A percentile compares a stretch with the other conserved stretches of the same genome.
Conservation (phyloP, 2,797 vertebrate species). For the Aulostomus chinensis region DNA sequence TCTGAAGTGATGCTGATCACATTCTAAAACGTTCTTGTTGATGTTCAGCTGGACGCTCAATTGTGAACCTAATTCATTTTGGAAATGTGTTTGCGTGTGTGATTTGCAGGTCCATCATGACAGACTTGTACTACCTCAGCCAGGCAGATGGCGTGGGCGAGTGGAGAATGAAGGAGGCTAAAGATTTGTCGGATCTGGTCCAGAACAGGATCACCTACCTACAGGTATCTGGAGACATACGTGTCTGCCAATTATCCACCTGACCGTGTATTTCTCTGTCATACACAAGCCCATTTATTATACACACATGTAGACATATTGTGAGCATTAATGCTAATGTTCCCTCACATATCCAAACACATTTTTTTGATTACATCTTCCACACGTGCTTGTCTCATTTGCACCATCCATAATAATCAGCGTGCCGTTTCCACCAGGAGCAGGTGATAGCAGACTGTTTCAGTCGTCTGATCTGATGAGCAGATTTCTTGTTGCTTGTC, state of each 20-base stretch:
- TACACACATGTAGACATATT: too few relatives aligned
- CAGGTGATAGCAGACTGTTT: constrained; percentile 53
- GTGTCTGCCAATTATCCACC: constrained; percentile 27
- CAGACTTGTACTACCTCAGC: constrained; percentile 98
- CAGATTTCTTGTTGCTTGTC: constrained; percentile 48
- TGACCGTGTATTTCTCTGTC: background rate
- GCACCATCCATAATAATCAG: constrained; percentile 57
- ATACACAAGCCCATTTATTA: too few relatives aligned
- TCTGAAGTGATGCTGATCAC: too few relatives aligned
- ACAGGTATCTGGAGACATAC: constrained; percentile 82
- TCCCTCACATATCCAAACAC: too few relatives aligned
- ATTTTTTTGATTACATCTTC: constrained; percentile 34
- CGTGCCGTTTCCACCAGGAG: constrained; percentile 36
- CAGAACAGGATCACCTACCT: constrained; percentile 96
- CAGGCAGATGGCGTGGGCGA: constrained; percentile 95
- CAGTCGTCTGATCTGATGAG: constrained; percentile 49
- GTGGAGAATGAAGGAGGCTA: constrained; percentile 94
- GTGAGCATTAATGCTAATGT: too few relatives aligned
- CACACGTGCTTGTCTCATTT: constrained; percentile 55
- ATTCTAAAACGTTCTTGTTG: background rate
- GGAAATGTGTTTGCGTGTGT: constrained; percentile 18
- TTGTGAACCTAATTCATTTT: background rate
- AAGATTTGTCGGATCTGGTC: constrained; percentile 93
- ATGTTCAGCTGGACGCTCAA: too few relatives aligned
- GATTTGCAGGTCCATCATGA: constrained; percentile 93